Percentiles rank a stretch among this genome's conserved stretches.
Conservation (phyloP, 2,113 vertebrate species). For the Myrmecobius fasciatus region DNA sequence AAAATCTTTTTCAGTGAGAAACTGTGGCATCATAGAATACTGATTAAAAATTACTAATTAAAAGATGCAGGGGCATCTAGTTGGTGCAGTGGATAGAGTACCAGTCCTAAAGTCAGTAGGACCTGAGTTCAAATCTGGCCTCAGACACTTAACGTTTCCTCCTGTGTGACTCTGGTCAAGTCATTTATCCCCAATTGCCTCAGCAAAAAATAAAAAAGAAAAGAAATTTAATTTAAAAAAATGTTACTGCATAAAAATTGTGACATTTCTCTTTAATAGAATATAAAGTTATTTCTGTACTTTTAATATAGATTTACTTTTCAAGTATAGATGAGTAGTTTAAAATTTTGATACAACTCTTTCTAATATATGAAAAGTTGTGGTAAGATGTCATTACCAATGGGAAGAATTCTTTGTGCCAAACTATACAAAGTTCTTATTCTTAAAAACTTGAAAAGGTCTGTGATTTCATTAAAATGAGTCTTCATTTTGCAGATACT, state of each 20-base stretch:
- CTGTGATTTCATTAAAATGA: background rate
- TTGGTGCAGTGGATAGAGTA: too few relatives aligned
- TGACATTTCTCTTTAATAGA: background rate
- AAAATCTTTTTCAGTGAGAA: background rate
- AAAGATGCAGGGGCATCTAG: too few relatives aligned
- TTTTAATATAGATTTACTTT: background rate
- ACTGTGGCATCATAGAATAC: background rate
- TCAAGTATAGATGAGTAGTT: background rate
- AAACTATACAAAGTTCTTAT: background rate
- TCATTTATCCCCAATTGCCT: too few relatives aligned
- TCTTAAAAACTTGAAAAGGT: background rate
- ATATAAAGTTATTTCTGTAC: background rate
- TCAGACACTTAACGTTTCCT: too few relatives aligned
- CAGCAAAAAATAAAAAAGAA: too few relatives aligned
- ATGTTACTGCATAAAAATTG: background rate
- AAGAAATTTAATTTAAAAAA: too few relatives aligned
- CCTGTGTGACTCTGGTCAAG: too few relatives aligned
- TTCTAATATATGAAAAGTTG: background rate
- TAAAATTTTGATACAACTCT: conserved; percentile 1
- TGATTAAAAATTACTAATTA: too few relatives aligned
- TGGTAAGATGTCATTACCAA: background rate
- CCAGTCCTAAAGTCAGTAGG: too few relatives aligned
- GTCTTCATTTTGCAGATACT: background rate
- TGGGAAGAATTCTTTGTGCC: conserved; percentile 1
- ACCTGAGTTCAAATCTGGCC: too few relatives aligned